phyloP scores from a whole-genome alignment of 2,888 invertebrate species.

The Conomelus anceps region DNA sequence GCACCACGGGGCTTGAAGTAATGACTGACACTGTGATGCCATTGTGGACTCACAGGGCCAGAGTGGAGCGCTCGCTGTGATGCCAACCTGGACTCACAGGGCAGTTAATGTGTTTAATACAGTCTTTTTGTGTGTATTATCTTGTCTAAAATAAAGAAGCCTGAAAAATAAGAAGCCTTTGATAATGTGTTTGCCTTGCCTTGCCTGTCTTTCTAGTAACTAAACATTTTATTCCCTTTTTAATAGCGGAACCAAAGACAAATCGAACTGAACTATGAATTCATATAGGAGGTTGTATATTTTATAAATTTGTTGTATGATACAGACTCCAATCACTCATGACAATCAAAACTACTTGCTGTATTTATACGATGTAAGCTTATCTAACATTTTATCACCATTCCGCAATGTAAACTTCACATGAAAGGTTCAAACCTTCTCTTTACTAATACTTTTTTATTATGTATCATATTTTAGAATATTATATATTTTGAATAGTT shows the following conservation, averaged over 20 bases:
- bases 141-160: too few species aligned
- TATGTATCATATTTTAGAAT: not conserved
- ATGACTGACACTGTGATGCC: too few species aligned
- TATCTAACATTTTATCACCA: not conserved
- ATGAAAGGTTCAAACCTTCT: not conserved
- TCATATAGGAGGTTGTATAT: not conserved
- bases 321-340: not conserved
- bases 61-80: too few species aligned
- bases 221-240: not conserved
- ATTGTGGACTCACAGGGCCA: too few species aligned
- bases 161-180: too few species aligned
- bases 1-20: too few species aligned
- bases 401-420: not conserved
- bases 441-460: not conserved
- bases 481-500: not conserved
- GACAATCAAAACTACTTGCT: not conserved
- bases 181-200: too few species aligned
- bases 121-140: too few species aligned
- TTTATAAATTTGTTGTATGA: not conserved
- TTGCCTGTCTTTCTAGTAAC: not conserved
- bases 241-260: not conserved
- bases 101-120: too few species aligned
- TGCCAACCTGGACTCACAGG: too few species aligned
- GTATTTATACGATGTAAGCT: not conserved
- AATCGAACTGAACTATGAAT: not conserved